Evolutionary conservation across 1,140 invertebrate species (phyloP), one percentile per base, ranked within the genome.

Genomic region (Ostrea denselamellosa): DNA sequence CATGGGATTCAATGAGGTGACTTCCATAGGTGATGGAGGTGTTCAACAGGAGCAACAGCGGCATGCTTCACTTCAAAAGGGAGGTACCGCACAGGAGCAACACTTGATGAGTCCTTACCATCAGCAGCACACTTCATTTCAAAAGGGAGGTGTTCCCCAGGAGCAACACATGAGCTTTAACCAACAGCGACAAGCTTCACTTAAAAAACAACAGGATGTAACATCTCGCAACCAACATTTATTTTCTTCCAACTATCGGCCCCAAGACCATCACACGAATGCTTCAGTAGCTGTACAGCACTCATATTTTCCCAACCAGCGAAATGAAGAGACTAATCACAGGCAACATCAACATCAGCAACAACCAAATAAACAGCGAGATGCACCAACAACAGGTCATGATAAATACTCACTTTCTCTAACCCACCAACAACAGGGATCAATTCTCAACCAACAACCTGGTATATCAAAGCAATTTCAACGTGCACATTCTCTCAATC

Each of bases 1-100:
- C 68, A 77, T 77, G 68, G 68, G 68, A 77, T 77, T 77, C 68
- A 77, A 77, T 28, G 68, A 77, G 12, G 25, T 25, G 10, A 77
- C 56, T 19, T 62, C 56, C n/a, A 14, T 19, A 62, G n/a, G 17
- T 62, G 56, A 17, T 62, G n/a, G n/a, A 62, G n/a, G 17, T 62
- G 17, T 14, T 62, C 14, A 5, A 62, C 2, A 44, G 34, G 34
- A 44, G 5, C 34, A 44, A 44, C 34, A 44, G 34, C 34, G 34
- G 34, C 34, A 44, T 2, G 34, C 1, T 44, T 44, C 34, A 44
- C 5, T 44, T 1, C 34, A 44, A 44, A 44, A 44, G 34, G 56
- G 56, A 17, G 56, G 56, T 7, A 5, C 56, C 19, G 17, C 56
- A 62, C 56, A 62, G 8, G 54, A 17, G 8, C 9, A 56, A 62